Evolutionary conservation across 1,140 invertebrate genomes (phyloP).

Genomic region (Subanguina moxae): DNA sequence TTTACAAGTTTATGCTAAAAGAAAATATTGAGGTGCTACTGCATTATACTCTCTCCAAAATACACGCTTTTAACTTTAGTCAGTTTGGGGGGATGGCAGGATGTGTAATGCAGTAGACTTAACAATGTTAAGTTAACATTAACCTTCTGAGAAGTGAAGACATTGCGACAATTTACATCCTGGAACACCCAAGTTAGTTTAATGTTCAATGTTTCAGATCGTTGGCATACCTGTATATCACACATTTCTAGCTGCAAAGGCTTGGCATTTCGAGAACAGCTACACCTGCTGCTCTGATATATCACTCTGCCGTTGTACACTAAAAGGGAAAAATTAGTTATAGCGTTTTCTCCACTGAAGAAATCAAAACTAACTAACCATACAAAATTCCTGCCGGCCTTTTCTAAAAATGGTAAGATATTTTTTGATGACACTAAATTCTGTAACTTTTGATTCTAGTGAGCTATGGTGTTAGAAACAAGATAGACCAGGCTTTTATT

Average conservation of each 20-base stretch:
- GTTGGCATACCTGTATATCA: constrained; percentile 22
- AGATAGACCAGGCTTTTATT: too few relatives aligned
- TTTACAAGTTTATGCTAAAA: too few relatives aligned
- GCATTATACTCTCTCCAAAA: too few relatives aligned
- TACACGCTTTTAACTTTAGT: too few relatives aligned
- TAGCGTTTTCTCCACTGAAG: background rate
- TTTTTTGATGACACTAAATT: too few relatives aligned
- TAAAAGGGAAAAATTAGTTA: background rate
- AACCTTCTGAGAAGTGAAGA: constrained; percentile 44
- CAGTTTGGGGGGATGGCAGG: too few relatives aligned
- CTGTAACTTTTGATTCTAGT: too few relatives aligned
- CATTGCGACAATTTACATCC: constrained; percentile 39
- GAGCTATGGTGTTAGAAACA: too few relatives aligned
- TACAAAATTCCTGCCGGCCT: constrained; percentile 41
- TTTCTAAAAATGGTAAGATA: constrained; percentile 29
- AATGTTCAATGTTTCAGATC: too few relatives aligned
- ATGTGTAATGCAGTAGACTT: too few relatives aligned
- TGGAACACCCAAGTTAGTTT: background rate
- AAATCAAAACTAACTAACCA: background rate
- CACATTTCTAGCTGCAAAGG: constrained; percentile 39
- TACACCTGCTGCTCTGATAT: constrained; percentile 37
- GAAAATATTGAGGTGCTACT: too few relatives aligned
- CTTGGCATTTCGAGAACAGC: constrained; percentile 25
- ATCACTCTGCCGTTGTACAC: constrained; percentile 43
- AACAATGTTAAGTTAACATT: too few relatives aligned